Base-by-base conservation (phyloP, 2,113 vertebrate species). In the Sakesphorus luctuosus region DNA sequence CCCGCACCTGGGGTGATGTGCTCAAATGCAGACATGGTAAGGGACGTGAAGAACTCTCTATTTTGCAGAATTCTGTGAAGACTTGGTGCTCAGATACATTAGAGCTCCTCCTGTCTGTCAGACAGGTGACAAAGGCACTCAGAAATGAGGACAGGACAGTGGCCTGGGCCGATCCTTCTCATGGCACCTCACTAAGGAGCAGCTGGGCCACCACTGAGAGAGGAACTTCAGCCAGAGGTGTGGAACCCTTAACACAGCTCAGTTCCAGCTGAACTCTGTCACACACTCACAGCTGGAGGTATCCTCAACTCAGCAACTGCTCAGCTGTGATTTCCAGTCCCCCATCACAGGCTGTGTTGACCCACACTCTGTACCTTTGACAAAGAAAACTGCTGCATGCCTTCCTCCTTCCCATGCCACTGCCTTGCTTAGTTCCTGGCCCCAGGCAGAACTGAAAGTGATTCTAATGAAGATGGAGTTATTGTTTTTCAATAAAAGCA, bases 391-490 rank as follows among this genome's bases (percentile, higher is more conserved):
- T 63, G n/a, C 52, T 67, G 13, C 8, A 7, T 21, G 16, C 36
- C 35, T 72, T 43, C 65, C 49, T 73, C 59, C 31, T 44, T 43
- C 55, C 43, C 71, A 13, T 4, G 38, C 18, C 62, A 43, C 49
- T 66, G 4, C n/a, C 74, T 61, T 58, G 23, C 35, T 82, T 36
- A 9, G n/a, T 50, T 40, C 20, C 35, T 18, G 13, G 61, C 43
- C 35, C 35, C 46, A 43, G 25, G 29, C 20, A 81, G 55, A 75
- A 72, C 5, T 40, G 36, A 72, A 91, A 73, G 63, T 36, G 38
- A 88, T 63, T 75, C 50, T 84, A 88, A 62, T 66, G 78, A 87
- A 82, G 88, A 96, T 24, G 26, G 80, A 90, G 55, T 72, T 77
- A 63, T 59, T 65, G 35, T 44, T 89, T 83, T 84, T 44, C 74